These are phyloP conservation scores for Formicarius rufipectus DNA, from an alignment of 2,113 vertebrate genomes.

Conservation along the genomic window DNA sequence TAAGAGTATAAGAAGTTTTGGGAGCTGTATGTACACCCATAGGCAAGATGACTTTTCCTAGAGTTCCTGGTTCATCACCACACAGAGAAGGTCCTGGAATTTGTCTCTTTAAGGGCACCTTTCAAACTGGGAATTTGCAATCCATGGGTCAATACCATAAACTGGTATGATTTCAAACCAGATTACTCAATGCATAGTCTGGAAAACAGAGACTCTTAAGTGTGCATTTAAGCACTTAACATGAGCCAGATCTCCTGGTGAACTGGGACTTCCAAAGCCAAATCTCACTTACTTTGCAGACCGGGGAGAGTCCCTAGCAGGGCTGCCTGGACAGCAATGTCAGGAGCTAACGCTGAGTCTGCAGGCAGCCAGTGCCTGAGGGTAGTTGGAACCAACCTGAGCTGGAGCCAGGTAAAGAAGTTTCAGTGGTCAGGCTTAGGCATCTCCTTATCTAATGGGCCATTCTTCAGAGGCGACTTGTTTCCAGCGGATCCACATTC, in stretches of 20 bases:
- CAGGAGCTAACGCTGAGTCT: background rate
- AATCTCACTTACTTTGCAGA: background rate
- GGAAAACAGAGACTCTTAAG: background rate
- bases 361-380: background rate
- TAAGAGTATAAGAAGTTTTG: background rate
- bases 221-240: background rate
- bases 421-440: background rate
- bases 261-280: background rate
- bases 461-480: background rate
- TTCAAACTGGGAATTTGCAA: background rate
- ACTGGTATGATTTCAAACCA: background rate
- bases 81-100: background rate
- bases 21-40: background rate
- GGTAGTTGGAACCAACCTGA: background rate
- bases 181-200: background rate
- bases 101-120: background rate
- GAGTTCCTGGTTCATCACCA: background rate
- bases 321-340: background rate
- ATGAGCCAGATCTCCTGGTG: background rate
- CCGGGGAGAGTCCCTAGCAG: background rate
- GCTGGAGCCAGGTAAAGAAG: background rate
- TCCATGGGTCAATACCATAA: background rate
- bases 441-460: background rate
- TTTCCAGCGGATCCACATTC: background rate
- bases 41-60: background rate